Evolutionary conservation across 2,113 vertebrate species (phyloP).

Genomic region (Pleuronectes platessa): DNA sequence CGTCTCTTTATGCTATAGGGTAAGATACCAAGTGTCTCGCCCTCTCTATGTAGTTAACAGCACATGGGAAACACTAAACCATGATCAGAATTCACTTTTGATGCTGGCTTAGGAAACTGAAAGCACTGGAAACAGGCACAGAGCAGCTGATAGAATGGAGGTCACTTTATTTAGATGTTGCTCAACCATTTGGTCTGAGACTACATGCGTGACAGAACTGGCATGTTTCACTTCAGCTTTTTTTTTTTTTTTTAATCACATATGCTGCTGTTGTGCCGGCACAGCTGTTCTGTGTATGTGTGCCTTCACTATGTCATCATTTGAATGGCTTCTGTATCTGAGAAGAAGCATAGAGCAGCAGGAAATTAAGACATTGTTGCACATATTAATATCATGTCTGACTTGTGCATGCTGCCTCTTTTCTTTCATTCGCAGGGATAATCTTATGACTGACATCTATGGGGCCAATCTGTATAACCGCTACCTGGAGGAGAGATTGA

Average conservation of each 20-base stretch:
- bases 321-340: not conserved
- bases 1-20: slow-evolving; percentile 90
- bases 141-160: too few species aligned
- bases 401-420: not conserved
- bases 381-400: not conserved
- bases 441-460: slow-evolving; percentile 92
- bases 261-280: not conserved
- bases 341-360: not conserved
- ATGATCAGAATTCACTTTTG: not conserved
- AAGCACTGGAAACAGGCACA: not conserved
- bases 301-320: not conserved
- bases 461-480: slow-evolving; percentile 94
- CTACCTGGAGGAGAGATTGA: slow-evolving; percentile 82
- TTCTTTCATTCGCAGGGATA: slow-evolving; percentile 82
- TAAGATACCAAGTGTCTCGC: slow-evolving; percentile 60
- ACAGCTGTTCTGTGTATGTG: not conserved
- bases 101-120: not conserved
- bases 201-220: not conserved
- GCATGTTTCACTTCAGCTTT: slow-evolving; percentile 39
- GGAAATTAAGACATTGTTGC: not conserved
- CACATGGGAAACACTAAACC: not conserved
- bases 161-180: not conserved
- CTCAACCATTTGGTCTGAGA: not conserved
- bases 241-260: not conserved
- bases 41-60: not conserved